These are phyloP conservation scores for Peromyscus leucopus DNA, from an alignment of 2,113 vertebrate genomes.

Conservation along the genomic window DNA sequence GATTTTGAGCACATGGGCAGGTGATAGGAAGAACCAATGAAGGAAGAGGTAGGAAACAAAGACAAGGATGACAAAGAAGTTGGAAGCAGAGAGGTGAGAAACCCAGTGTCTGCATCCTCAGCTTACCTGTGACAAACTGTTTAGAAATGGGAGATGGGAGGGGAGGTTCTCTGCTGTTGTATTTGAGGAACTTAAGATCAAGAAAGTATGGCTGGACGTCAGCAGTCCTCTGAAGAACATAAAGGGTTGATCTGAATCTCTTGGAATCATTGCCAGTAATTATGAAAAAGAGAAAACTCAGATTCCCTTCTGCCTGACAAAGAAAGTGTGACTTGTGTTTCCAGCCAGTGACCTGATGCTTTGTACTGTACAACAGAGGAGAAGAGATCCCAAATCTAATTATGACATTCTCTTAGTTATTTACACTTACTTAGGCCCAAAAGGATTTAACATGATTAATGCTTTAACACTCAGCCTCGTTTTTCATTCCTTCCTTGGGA, in stretches of 20 bases:
- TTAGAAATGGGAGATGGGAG: neutral
- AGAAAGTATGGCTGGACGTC: neutral
- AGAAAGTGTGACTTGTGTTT: constrained; percentile 35
- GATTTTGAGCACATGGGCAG: neutral
- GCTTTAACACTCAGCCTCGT: constrained; percentile 2
- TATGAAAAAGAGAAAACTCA: neutral
- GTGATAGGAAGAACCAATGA: neutral
- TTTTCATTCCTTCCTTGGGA: neutral
- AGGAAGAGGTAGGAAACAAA: neutral
- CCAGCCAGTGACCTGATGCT: constrained; percentile 17
- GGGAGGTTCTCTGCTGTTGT: neutral
- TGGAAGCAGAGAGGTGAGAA: neutral
- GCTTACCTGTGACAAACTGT: too few relatives aligned
- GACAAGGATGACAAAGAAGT: neutral
- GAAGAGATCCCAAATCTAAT: constrained; percentile 60
- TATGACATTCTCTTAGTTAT: constrained; percentile 51
- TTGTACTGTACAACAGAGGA: constrained; percentile 13
- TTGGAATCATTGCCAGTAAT: neutral
- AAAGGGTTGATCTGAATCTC: neutral
- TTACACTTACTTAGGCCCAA: constrained; percentile 29
- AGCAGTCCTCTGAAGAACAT: neutral
- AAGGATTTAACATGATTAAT: constrained; percentile 70
- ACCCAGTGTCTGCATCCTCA: neutral
- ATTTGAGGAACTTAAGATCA: neutral
- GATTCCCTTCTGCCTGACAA: constrained; percentile 17